These are phyloP conservation scores for Pongo abelii DNA, from an alignment of 2,113 vertebrate species.

Conservation along the genomic window DNA sequence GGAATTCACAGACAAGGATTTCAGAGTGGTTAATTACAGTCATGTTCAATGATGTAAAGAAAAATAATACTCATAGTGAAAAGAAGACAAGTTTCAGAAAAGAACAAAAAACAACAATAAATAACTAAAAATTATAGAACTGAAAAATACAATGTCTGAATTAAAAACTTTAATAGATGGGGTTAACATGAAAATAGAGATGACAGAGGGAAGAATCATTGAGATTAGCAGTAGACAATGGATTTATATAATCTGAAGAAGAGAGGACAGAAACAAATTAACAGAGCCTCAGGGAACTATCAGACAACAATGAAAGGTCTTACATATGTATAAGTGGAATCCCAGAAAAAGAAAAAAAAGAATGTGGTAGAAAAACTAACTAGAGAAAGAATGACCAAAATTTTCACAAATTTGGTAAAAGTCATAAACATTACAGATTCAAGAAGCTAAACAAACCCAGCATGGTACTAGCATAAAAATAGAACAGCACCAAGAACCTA, in stretches of 20 bases:
- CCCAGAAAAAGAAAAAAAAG: background rate
- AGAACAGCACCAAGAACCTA: background rate
- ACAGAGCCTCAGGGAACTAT: background rate
- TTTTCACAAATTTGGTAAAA: background rate
- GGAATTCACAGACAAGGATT: background rate
- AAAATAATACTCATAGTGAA: background rate
- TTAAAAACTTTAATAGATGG: background rate
- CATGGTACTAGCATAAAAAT: background rate
- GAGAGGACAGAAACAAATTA: background rate
- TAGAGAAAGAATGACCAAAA: background rate
- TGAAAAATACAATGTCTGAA: background rate
- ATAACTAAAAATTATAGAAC: background rate
- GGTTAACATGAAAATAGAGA: background rate
- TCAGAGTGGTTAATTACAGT: background rate
- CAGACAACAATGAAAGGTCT: background rate
- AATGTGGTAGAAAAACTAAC: background rate
- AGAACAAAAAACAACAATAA: background rate
- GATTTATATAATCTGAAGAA: background rate
- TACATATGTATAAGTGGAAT: background rate
- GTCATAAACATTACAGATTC: background rate
- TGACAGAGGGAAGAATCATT: background rate
- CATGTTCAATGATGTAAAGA: background rate
- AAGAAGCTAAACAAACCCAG: background rate
- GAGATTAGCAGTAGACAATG: background rate
- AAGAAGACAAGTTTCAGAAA: background rate